phyloP scores from a whole-genome alignment of 2,797 vertebrate genomes.

The Crax fasciolata region DNA sequence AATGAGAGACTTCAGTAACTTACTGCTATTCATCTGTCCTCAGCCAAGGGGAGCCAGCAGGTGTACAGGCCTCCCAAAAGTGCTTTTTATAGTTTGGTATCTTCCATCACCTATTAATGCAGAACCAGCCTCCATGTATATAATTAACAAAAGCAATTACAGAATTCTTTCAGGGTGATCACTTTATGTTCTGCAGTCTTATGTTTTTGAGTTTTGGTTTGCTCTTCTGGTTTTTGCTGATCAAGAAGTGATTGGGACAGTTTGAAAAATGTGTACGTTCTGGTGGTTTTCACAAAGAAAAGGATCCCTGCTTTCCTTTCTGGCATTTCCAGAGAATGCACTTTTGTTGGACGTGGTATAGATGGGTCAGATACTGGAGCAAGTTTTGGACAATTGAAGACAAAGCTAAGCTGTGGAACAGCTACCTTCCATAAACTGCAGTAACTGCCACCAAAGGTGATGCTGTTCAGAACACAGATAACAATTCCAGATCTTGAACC shows the following conservation, averaged over 20 bases:
- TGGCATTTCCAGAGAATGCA: not conserved
- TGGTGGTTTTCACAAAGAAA: not conserved
- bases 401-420: not conserved
- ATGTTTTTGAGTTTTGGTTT: not conserved
- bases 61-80: not conserved
- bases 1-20: not conserved
- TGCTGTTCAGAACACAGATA: not conserved
- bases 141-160: not conserved
- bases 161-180: not conserved
- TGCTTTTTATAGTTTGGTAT: not conserved
- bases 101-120: not conserved
- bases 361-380: not conserved
- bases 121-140: not conserved
- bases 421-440: not conserved
- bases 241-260: not conserved
- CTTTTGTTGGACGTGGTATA: not conserved
- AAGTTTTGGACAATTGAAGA: not conserved
- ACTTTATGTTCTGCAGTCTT: not conserved
- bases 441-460: not conserved
- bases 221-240: not conserved
- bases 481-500: fast-evolving
- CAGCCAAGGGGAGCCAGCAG: not conserved
- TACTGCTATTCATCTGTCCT: not conserved
- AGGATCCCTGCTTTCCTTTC: not conserved
- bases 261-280: not conserved